Conservation (phyloP, 1,140 invertebrate species). For the Pogonomyrmex californicus region DNA sequence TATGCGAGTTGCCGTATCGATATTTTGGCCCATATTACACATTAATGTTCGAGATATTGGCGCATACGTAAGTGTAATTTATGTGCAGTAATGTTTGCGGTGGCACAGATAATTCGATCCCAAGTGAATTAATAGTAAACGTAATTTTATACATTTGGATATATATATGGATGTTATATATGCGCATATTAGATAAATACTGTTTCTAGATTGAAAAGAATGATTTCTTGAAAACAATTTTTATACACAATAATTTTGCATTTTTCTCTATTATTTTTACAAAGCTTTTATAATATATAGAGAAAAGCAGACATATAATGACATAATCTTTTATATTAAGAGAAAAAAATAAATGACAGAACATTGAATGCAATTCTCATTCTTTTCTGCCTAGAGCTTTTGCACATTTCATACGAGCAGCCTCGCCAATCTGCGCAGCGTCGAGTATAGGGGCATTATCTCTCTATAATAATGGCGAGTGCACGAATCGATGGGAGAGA, state of each 20-base stretch:
- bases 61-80: not conserved
- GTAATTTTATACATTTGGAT: not conserved
- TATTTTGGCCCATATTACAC: not conserved
- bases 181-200: not conserved
- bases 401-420: conserved; percentile 49
- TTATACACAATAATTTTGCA: not conserved
- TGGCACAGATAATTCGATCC: not conserved
- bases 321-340: not conserved
- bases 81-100: not conserved
- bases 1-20: not conserved
- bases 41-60: not conserved
- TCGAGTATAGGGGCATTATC: conserved; percentile 70
- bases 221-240: not conserved
- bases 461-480: conserved; percentile 71
- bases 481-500: conserved; percentile 74
- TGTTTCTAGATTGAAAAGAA: not conserved
- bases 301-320: not conserved
- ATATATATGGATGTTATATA: not conserved
- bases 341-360: not conserved
- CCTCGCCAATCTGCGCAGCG: conserved; percentile 45
- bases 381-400: conserved; percentile 54
- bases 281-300: not conserved
- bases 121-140: not conserved
- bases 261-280: not conserved
- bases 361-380: not conserved